A percentile compares a stretch with the other conserved stretches of the same genome.
These are phyloP conservation scores for Drosophila paucipuncta DNA, from an alignment of 2,888 invertebrate species.

Conservation along the genomic window DNA sequence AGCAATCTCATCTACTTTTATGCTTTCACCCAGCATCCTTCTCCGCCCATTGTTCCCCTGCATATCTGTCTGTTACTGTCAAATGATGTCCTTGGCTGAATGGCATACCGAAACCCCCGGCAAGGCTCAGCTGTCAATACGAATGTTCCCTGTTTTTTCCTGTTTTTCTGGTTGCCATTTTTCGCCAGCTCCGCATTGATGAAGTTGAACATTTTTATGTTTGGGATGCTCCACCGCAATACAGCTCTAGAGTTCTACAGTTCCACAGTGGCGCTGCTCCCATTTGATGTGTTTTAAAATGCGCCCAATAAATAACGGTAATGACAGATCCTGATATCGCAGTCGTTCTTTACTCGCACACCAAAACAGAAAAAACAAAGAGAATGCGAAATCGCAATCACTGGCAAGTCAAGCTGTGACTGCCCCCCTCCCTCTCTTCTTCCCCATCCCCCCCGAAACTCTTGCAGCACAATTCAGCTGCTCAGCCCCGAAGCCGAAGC, in stretches of 20 bases:
- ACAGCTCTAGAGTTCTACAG: neutral
- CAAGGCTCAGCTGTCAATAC: slow-evolving; percentile 54
- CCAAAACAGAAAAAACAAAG: slow-evolving; percentile 41
- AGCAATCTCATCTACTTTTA: slow-evolving; percentile 29
- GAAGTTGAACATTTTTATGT: slow-evolving; percentile 47
- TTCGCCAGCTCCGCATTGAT: slow-evolving; percentile 42
- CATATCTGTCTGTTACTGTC: slow-evolving; percentile 20
- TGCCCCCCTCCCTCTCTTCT: neutral
- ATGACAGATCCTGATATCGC: slow-evolving; percentile 63
- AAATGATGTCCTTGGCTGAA: slow-evolving; percentile 38
- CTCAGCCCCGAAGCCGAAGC: neutral
- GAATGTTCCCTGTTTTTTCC: slow-evolving; percentile 41
- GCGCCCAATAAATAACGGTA: slow-evolving; percentile 64
- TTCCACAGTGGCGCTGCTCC: slow-evolving; percentile 7
- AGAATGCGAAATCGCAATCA: slow-evolving; percentile 56
- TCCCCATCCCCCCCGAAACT: neutral
- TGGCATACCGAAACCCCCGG: neutral
- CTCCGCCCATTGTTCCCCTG: neutral
- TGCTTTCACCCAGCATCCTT: neutral
- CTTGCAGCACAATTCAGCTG: neutral
- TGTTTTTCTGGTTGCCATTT: slow-evolving; percentile 31
- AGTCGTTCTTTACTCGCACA: slow-evolving; percentile 37
- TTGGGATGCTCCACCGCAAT: slow-evolving; percentile 3
- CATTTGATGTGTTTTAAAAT: slow-evolving; percentile 64
- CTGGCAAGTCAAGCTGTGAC: slow-evolving; percentile 51